Conservation (phyloP, 2,888 invertebrate species). For the Belgica antarctica region DNA sequence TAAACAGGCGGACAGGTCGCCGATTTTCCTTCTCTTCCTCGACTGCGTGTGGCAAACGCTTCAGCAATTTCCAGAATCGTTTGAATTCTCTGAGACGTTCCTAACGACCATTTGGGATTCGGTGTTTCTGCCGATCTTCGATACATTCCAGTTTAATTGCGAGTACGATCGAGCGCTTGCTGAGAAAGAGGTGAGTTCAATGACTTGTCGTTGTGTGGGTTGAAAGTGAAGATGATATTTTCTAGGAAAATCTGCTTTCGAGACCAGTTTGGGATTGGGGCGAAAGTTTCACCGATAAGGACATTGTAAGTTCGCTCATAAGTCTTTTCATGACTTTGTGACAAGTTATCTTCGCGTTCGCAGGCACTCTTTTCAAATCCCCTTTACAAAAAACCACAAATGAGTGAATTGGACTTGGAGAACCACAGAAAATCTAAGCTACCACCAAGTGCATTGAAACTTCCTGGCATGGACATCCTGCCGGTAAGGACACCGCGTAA, state of each 20-base stretch:
- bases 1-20: conserved; percentile 68
- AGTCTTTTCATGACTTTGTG: too few species aligned
- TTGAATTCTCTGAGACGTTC: conserved; percentile 90
- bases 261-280: conserved; percentile 89
- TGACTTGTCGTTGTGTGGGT: not conserved
- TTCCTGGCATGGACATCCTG: conserved; percentile 47
- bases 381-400: conserved; percentile 59
- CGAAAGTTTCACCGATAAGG: conserved; percentile 78
- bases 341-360: too few species aligned
- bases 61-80: conserved; percentile 82
- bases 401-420: conserved; percentile 46
- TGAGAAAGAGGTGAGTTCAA: conserved; percentile 57
- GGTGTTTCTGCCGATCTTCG: conserved; percentile 81
- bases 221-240: not conserved
- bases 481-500: conserved; percentile 46
- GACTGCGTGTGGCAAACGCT: conserved; percentile 92
- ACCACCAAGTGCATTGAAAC: conserved; percentile 49
- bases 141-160: conserved; percentile 89
- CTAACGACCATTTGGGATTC: conserved; percentile 90
- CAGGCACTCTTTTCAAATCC: conserved; percentile 77
- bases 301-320: conserved; percentile 57
- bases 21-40: conserved; percentile 84
- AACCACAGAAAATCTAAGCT: conserved; percentile 50
- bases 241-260: conserved; percentile 57
- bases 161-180: conserved; percentile 73